Evolutionary conservation across 2,888 invertebrate genomes (phyloP).

Genomic region (Arrhopalites spinosus): DNA sequence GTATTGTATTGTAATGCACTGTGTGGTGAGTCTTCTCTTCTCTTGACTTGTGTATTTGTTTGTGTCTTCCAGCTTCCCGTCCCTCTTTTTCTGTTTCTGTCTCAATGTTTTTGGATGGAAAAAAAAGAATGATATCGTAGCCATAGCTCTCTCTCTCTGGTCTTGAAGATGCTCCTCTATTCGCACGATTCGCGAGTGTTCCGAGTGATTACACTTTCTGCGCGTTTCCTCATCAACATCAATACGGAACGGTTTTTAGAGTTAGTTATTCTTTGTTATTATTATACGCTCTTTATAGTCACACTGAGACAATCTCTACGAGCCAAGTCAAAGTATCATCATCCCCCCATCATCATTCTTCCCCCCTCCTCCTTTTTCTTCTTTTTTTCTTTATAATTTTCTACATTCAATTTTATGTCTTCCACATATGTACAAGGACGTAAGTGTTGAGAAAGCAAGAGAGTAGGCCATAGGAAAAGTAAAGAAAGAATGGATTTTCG

Average conservation of each 20-base stretch:
- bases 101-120: too few relatives aligned
- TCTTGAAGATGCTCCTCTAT: constrained; percentile 10
- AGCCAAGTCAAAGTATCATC: too few relatives aligned
- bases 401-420: too few relatives aligned
- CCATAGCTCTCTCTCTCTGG: neutral
- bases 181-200: constrained; percentile 37
- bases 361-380: too few relatives aligned
- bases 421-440: too few relatives aligned
- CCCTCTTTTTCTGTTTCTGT: neutral
- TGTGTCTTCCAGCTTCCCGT: neutral
- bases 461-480: too few relatives aligned
- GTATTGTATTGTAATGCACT: neutral
- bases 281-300: neutral
- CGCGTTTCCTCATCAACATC: constrained; percentile 37
- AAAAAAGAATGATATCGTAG: neutral
- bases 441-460: too few relatives aligned
- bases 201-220: constrained; percentile 34
- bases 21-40: neutral
- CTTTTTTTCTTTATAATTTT: too few relatives aligned
- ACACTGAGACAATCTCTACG: neutral
- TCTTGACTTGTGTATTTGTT: neutral
- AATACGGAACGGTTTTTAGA: constrained; percentile 17
- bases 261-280: neutral
- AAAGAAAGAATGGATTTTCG: too few relatives aligned
- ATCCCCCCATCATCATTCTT: too few relatives aligned